Base-by-base conservation (phyloP, 2,888 invertebrate genomes). In the Panzeria rudis region DNA sequence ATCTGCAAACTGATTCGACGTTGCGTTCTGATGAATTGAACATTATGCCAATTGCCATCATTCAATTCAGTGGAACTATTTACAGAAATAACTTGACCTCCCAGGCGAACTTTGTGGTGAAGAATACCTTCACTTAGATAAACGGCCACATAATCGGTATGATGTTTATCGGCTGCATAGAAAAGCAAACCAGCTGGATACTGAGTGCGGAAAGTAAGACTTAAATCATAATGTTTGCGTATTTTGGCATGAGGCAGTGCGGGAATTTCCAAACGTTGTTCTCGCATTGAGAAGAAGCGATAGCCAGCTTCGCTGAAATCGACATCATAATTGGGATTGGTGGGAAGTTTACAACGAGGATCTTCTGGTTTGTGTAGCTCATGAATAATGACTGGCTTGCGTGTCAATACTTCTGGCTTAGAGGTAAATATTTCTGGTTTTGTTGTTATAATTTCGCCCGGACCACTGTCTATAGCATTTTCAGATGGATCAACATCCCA, bases 121-220 rank as follows among this genome's bases (percentile, higher is more conserved):
- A 97, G 90, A 95, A 95, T 90, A 47, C 97, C 98, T 66, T 96
- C 94, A 86, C 94, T 94, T 90, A 98, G 93, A 89, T 95, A 97
- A 11, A 97, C 92, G 0, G 96, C 95, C 0, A 97, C 94, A 90
- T 96, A 96, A 90, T 97, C 96, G 0, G 92, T 91, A 23, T 95
- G 95, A 2, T 94, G 93, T 13, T 93, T 93, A 77, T 96, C 95
- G 0, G 95, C 93, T 0, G 96, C 95, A 92, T 97, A 98, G 93
- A 98, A 97, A 17, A 98, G 94, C 7, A 98, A 93, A 1, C 98
- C 98, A 76, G 97, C 95, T 11, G 94, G 93, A n/a, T 93, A 93
- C 82, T 94, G 94, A 79, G 94, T 94, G 86, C 96, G 96, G 92
- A 99, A 95, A 8, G 95, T 94, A 11, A 98, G 93, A 15, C 95